Percentiles rank a stretch among this genome's conserved stretches.
These are phyloP conservation scores for Asarcornis scutulata DNA, from an alignment of 2,113 vertebrate species.

Conservation along the genomic window DNA sequence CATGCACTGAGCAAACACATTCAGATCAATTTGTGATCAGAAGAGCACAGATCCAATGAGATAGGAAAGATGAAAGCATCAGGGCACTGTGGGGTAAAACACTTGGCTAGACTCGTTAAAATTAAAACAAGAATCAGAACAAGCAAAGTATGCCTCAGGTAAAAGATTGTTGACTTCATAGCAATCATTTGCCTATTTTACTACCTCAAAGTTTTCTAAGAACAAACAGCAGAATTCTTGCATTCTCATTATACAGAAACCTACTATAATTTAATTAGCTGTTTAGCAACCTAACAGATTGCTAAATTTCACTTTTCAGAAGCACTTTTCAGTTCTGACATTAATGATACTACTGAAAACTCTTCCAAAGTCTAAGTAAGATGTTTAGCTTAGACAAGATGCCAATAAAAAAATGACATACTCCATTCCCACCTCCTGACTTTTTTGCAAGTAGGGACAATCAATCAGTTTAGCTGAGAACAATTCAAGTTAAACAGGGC, in stretches of 20 bases:
- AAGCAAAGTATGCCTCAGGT: not conserved
- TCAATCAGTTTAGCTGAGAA: conserved; percentile 34
- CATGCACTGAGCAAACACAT: not conserved
- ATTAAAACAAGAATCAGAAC: not conserved
- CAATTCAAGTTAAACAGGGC: conserved; percentile 13
- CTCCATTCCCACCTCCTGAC: not conserved
- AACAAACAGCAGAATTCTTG: conserved; percentile 29
- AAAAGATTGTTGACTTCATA: conserved; percentile 16
- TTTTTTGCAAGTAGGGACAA: conserved; percentile 27
- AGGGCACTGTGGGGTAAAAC: not conserved
- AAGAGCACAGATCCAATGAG: not conserved
- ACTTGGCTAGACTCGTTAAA: not conserved
- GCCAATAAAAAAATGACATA: conserved; percentile 5
- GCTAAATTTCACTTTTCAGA: conserved; percentile 43
- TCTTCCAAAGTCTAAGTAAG: conserved; percentile 29
- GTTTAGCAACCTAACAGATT: conserved; percentile 17
- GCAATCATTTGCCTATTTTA: not conserved
- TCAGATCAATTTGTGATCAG: not conserved
- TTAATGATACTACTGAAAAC: not conserved
- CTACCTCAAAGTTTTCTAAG: not conserved
- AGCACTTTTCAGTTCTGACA: conserved; percentile 1
- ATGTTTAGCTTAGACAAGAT: conserved; percentile 28
- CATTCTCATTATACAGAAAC: conserved; percentile 10
- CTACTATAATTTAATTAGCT: conserved; percentile 2
- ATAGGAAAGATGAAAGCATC: not conserved